Evolutionary conservation across 2,113 vertebrate genomes (phyloP).

Genomic region (Gobio gobio): DNA sequence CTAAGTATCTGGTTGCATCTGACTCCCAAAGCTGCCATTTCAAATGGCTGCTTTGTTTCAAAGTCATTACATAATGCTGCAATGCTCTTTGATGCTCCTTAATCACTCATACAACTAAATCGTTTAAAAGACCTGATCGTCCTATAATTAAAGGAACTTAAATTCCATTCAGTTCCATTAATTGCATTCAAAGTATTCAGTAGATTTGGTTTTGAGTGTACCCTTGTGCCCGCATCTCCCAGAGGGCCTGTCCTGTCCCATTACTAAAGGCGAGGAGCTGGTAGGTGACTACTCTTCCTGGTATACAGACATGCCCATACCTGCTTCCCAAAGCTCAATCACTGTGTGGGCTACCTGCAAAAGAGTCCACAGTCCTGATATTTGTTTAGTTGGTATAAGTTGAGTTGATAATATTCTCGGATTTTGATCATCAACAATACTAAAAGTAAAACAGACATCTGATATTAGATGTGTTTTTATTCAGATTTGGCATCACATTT

Average conservation of each 20-base stretch:
- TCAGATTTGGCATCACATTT: background rate
- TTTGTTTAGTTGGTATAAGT: background rate
- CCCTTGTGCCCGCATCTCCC: background rate
- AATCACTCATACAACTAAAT: background rate
- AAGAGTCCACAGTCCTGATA: background rate
- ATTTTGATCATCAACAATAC: background rate
- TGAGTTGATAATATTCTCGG: background rate
- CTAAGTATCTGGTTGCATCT: conserved; percentile 28
- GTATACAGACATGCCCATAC: conserved; percentile 12
- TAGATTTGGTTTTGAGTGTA: background rate
- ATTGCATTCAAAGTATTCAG: background rate
- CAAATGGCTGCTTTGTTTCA: background rate
- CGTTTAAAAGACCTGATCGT: background rate
- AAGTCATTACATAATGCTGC: conserved; percentile 8
- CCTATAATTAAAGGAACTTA: background rate
- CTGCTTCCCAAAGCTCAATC: conserved; percentile 15
- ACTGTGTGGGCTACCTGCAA: background rate
- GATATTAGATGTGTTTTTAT: background rate
- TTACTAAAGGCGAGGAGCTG: background rate
- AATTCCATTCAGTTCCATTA: too few relatives aligned
- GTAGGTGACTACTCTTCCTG: background rate
- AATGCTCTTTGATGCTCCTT: background rate
- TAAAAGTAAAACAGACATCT: background rate
- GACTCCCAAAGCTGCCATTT: conserved; percentile 15
- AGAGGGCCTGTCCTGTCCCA: background rate